Conservation (phyloP, 2,888 invertebrate species). For the Drosophila demipolita region DNA sequence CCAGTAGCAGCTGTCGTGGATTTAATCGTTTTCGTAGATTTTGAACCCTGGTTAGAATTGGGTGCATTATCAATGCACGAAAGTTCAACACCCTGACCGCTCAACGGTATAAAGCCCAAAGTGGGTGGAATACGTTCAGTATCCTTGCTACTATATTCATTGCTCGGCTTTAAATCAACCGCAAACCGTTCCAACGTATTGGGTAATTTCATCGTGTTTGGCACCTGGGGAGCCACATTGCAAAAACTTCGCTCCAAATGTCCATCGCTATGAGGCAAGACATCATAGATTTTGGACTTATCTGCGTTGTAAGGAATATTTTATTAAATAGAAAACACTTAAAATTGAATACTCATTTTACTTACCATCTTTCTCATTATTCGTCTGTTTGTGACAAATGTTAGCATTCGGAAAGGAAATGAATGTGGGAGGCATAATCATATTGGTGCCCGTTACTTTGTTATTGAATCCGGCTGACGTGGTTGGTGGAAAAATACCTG, state of each 20-base stretch:
- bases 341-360: not conserved
- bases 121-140: not conserved
- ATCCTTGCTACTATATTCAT: constrained; percentile 13
- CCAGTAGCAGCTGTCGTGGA: constrained; percentile 55
- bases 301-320: constrained; percentile 16
- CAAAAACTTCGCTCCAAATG: constrained; percentile 79
- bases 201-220: constrained; percentile 80
- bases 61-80: constrained; percentile 1
- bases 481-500: constrained; percentile 85
- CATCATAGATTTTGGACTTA: constrained; percentile 5
- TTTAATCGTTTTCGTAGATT: constrained; percentile 6
- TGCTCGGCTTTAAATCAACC: constrained; percentile 5
- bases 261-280: constrained; percentile 19
- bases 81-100: not conserved
- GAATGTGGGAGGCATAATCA: constrained; percentile 51
- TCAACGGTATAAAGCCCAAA: constrained; percentile 2
- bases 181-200: constrained; percentile 18
- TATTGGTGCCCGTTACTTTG: constrained; percentile 17
- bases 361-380: constrained; percentile 39
- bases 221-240: constrained; percentile 84
- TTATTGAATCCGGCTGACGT: constrained; percentile 58
- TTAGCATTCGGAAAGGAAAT: constrained; percentile 34
- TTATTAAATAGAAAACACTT: not conserved
- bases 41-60: constrained; percentile 8
- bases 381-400: constrained; percentile 5